A percentile compares a stretch with the other conserved stretches of the same genome.
Evolutionary conservation across 1,140 invertebrate species (phyloP).

Genomic region (Zophobas atratus): DNA sequence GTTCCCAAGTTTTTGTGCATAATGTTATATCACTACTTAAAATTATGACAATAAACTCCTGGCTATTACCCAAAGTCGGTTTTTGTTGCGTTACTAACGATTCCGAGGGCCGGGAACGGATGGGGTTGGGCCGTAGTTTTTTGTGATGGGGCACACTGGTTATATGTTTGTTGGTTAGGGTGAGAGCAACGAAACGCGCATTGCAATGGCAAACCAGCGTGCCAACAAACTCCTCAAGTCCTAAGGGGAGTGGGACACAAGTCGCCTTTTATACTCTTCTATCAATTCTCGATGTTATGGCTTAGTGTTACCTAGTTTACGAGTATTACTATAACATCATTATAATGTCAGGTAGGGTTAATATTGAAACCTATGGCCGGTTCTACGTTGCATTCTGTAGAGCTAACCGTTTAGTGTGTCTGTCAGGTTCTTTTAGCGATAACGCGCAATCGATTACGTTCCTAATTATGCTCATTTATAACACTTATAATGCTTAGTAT

Average conservation of each 20-base stretch:
- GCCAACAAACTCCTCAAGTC: conserved; percentile 85
- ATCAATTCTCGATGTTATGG: conserved; percentile 64
- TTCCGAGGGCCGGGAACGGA: conserved; percentile 34
- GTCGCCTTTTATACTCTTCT: conserved; percentile 64
- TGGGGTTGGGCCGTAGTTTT: conserved; percentile 43
- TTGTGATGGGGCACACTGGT: conserved; percentile 59
- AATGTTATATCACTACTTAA: background rate
- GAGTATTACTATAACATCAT: conserved; percentile 47
- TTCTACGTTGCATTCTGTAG: conserved; percentile 25
- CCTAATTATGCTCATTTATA: conserved; percentile 28
- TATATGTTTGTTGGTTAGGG: conserved; percentile 73
- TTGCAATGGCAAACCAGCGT: conserved; percentile 85
- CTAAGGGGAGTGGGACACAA: conserved; percentile 67
- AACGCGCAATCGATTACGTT: conserved; percentile 30
- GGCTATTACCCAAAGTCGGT: background rate
- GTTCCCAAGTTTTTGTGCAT: conserved; percentile 44
- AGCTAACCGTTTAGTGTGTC: conserved; percentile 20
- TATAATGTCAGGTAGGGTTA: conserved; percentile 38
- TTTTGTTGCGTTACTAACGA: background rate
- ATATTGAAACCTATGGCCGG: conserved; percentile 25
- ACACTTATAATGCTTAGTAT: conserved; percentile 30
- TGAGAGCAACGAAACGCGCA: conserved; percentile 86
- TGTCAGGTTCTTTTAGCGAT: conserved; percentile 18
- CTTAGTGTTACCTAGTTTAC: conserved; percentile 59
- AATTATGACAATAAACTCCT: conserved; percentile 1